Base-by-base conservation (phyloP, 2,888 invertebrate genomes). In the Epirrita christyi region DNA sequence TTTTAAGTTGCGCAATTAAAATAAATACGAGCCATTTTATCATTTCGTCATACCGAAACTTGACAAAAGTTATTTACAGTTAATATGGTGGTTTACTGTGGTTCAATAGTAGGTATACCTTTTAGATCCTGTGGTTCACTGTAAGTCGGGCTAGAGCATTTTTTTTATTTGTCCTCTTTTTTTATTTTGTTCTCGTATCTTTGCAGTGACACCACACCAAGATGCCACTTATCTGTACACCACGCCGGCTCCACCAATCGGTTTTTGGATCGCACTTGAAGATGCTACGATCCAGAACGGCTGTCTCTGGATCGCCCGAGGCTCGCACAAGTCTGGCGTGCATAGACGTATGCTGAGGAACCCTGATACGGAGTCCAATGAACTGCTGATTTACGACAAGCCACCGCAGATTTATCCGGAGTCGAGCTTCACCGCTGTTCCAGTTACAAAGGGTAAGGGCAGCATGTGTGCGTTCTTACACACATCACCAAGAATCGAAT, bases 191-290 rank as follows among this genome's bases (percentile, higher is more conserved):
- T 43, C 8, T 41, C 8, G 52, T 42, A 62, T 58, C 41, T 61
- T 88, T 86, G 6, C 83, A 96, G 97, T 97, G 2, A 90, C 84
- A 13, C 90, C 95, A 0, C 97, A 97, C 82, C 97, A 97, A 86
- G 99, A 99, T 81, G 95, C 96, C 0, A 95, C 97, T 2, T 99
- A 96, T 81, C 90, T 99, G 40, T 93, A 96, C 79, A 97, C 98
- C 0, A 96, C 96, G 13, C 98, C 98, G 0, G 93, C 94, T 40
- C 94, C 95, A 8, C 92, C 97, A 0, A 83, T 97, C 1, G 99
- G 99, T 0, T 96, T 98, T 75, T 99, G 99, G 99, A 95, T 99
- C 63, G 98, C 99, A 0, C 85, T 99, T 6, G 98, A 99, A 75
- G 98, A 99, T 76, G 97, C 98, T 0, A 97, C 97, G 0, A 63